Base-by-base conservation (phyloP, 2,888 invertebrate genomes). In the Labia minor region DNA sequence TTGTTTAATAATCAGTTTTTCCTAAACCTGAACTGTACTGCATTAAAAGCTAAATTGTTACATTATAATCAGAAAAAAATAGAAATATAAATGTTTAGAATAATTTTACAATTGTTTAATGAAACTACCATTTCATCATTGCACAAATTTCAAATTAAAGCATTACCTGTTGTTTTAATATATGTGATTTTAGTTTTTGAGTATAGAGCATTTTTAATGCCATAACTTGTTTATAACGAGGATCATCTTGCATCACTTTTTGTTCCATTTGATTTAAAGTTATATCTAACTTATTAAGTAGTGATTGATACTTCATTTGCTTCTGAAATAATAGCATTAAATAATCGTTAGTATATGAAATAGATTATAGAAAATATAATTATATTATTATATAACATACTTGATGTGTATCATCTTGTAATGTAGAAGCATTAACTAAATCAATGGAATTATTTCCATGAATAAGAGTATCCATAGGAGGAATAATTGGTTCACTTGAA, bases 181-280 rank as follows among this genome's bases (percentile, higher is more conserved):
- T 8, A 10, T 8, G n/a, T 11, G 49, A 4, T 49, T 49, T 4
- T 8, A 49, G 49, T 49, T 49, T 49, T 14, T 49, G 49, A 8
- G 49, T 49, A 49, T 49, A 49, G 14, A 49, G 6, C 49, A 49
- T 49, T 49, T 49, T 49, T 2, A 49, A 14, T 4, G 6, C 63
- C 66, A 79, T 72, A 37, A 80, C 72, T 65, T 79, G 79, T 19
- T 74, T 73, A 72, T 80, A 81, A 11, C 80, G 74, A 1, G 80
- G 79, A 71, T 80, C 80, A 69, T 77, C 77, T 69, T 78, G 77
- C 74, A 81, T 73, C 0, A 80, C 80, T 67, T 78, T 79, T 69
- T 81, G 80, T 71, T 81, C 81, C 80, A 81, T 80, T 49, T 49
- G 49, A 14, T 49, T 49, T 49, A 49, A 49, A 49, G 49, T 8